These are phyloP conservation scores for Chaetodon trifascialis DNA, from an alignment of 2,113 vertebrate genomes.

Conservation along the genomic window DNA sequence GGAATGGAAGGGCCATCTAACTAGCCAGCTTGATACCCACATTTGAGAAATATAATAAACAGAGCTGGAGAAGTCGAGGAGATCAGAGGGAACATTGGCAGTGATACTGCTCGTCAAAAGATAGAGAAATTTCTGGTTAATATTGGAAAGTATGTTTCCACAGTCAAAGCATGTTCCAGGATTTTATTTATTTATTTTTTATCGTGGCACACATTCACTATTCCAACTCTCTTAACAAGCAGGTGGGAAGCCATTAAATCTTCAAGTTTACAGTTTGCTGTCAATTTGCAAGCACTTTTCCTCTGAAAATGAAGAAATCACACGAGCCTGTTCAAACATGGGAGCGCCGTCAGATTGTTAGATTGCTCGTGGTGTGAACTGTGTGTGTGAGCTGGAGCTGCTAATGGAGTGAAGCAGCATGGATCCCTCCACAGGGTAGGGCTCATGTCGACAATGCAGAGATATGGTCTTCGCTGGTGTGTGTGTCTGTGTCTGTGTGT, in stretches of 20 bases:
- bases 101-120: slow-evolving; percentile 5
- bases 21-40: not conserved
- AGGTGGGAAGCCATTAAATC: slow-evolving; percentile 41
- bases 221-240: slow-evolving; percentile 35
- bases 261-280: not conserved
- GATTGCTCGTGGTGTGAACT: slow-evolving; percentile 40
- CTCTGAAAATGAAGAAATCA: slow-evolving; percentile 11
- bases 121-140: not conserved
- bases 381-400: slow-evolving; percentile 40
- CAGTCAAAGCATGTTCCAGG: slow-evolving; percentile 29
- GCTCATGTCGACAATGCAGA: slow-evolving; percentile 58
- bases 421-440: slow-evolving; percentile 67
- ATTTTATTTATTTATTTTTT: slow-evolving; percentile 4
- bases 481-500: slow-evolving; percentile 49
- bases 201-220: not conserved
- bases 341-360: slow-evolving; percentile 13
- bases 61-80: slow-evolving; percentile 14
- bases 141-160: slow-evolving; percentile 29
- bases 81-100: slow-evolving; percentile 25
- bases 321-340: not conserved
- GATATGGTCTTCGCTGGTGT: slow-evolving; percentile 56
- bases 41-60: slow-evolving; percentile 45
- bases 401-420: slow-evolving; percentile 73
- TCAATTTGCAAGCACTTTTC: slow-evolving; percentile 25
- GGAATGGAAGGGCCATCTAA: slow-evolving; percentile 21